These are phyloP conservation scores for Blennius ocellaris DNA, from an alignment of 2,113 vertebrate genomes.

Conservation along the genomic window DNA sequence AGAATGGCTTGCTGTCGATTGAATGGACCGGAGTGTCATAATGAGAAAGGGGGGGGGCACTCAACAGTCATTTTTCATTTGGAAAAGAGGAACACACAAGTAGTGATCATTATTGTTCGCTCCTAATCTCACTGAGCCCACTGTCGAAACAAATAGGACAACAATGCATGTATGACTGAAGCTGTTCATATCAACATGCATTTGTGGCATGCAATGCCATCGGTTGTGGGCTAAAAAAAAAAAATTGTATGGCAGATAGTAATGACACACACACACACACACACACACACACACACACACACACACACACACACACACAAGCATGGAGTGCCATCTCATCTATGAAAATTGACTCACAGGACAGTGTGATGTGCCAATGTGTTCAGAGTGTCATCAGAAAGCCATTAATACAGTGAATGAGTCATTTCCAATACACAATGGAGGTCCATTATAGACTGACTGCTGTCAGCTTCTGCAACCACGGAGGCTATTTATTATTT, in stretches of 20 bases:
- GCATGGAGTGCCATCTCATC: constrained; percentile 48
- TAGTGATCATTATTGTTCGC: constrained; percentile 36
- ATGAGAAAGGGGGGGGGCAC: constrained; percentile 46
- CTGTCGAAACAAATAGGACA: constrained; percentile 18
- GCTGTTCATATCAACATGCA: not conserved
- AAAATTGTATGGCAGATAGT: constrained; percentile 28
- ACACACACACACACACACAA: not conserved
- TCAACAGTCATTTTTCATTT: constrained; percentile 58
- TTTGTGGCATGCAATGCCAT: not conserved
- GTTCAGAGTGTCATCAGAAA: constrained; percentile 63
- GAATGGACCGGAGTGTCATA: constrained; percentile 57
- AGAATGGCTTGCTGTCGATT: constrained; percentile 44
- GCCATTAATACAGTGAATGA: constrained; percentile 72
- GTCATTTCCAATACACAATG: constrained; percentile 69
- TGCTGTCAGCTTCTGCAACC: constrained; percentile 50
- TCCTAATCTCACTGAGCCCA: constrained; percentile 34
- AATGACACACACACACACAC: constrained; percentile 2
- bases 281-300: too few relatives aligned
- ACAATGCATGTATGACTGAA: constrained; percentile 16
- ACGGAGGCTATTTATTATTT: constrained; percentile 50
- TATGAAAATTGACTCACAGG: constrained; percentile 41
- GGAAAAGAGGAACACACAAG: constrained; percentile 50
- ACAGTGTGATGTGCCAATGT: constrained; percentile 48
- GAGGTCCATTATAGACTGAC: constrained; percentile 58
- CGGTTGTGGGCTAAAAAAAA: not conserved